Evolutionary conservation across 2,888 invertebrate species (phyloP).

Genomic region (Napeogenes inachia): DNA sequence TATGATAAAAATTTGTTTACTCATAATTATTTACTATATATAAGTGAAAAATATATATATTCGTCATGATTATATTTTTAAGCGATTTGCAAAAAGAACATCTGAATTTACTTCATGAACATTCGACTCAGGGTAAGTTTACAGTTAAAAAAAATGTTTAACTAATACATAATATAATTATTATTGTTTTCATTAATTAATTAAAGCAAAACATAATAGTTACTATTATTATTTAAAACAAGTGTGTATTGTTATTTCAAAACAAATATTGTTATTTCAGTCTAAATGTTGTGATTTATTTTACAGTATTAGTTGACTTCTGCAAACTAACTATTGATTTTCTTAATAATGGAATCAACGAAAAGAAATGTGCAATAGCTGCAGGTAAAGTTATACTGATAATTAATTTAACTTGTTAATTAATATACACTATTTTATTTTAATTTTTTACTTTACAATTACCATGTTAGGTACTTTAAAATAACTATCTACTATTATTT

Average conservation of each 20-base stretch:
- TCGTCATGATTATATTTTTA: conserved; percentile 69
- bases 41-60: not conserved
- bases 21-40: not conserved
- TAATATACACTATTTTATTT: not conserved
- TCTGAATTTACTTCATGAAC: conserved; percentile 53
- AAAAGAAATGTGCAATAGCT: conserved; percentile 79
- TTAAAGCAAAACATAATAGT: not conserved
- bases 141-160: not conserved
- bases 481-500: too few relatives aligned
- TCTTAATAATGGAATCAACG: conserved; percentile 81
- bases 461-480: too few relatives aligned
- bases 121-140: conserved; percentile 56
- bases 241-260: not conserved
- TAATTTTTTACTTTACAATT: too few relatives aligned
- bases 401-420: not conserved
- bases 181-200: not conserved
- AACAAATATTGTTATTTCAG: conserved; percentile 3
- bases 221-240: not conserved
- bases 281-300: conserved; percentile 25
- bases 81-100: conserved; percentile 70
- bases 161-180: too few relatives aligned
- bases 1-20: not conserved
- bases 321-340: conserved; percentile 83
- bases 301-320: conserved; percentile 82
- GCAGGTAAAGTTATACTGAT: conserved; percentile 68